Evolutionary conservation across 2,113 vertebrate genomes (phyloP), one percentile per base, ranked within the genome.

Genomic region (Hippocampus guttulatus): DNA sequence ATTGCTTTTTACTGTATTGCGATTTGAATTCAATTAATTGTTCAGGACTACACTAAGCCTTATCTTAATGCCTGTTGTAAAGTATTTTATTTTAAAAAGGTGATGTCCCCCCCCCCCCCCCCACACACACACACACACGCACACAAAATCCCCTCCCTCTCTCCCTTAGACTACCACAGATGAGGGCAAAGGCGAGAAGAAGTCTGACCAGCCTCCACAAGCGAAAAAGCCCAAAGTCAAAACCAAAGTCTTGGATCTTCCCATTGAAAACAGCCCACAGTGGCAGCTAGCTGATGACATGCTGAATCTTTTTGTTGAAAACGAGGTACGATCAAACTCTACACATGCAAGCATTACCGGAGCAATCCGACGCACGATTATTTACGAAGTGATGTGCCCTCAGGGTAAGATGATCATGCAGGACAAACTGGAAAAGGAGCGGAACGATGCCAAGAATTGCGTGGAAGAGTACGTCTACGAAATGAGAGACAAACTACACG

Each of bases 401-500:
- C 75, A 99, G 96, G 97, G 97, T 57, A 98, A 98, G 84, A 99
- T 99, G 97, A 98, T 99, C 80, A 99, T 99, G 97, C 97, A 99
- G 88, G 97, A 99, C 89, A 98, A 98, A 77, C 90, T 98, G 69
- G 96, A 99, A 90, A 99, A 99, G 70, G 97, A 99, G 85, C 90
- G 97, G 64, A 99, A 96, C 4, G 97, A 99, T 58, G 95, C 95
- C 20, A 99, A 99, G 92, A 99, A 99, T 52, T 88, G 94, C 0
- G 94, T 99, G 27, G 97, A 99, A 80, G 97, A 99, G 66, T 99
- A 98, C 0, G 96, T 99, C 80, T 99, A 99, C 55, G 97, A 99
- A 45, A 98, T 98, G 96, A 93, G 97, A 83, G 95, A 98, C 84
- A 99, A 98, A 68, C 94, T 99, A 1, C 90, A 94, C 0, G 85